Evolutionary conservation across 2,888 invertebrate genomes (phyloP).

Genomic region (Hydraecia micacea): DNA sequence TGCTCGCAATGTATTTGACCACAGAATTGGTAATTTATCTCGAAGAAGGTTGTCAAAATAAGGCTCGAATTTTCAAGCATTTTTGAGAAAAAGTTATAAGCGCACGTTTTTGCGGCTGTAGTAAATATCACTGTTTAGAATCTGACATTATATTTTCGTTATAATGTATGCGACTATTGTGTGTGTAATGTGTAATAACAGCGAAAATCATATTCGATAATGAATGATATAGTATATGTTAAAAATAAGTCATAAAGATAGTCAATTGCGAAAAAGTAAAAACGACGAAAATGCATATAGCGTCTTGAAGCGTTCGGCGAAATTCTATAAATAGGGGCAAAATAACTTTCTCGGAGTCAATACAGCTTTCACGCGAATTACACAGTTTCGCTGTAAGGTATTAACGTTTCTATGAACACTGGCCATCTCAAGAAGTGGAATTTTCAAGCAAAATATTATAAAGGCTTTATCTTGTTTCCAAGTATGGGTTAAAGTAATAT

Average conservation of each 20-base stretch:
- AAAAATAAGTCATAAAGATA: background rate
- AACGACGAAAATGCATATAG: constrained; percentile 15
- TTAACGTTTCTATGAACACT: constrained; percentile 57
- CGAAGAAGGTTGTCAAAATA: too few relatives aligned
- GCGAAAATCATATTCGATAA: background rate
- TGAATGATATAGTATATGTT: background rate
- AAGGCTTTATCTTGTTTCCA: constrained; percentile 68
- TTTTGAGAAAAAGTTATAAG: background rate
- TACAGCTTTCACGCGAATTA: constrained; percentile 56
- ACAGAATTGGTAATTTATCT: too few relatives aligned
- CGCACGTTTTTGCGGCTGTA: background rate
- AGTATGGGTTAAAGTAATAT: constrained; percentile 70
- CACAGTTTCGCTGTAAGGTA: constrained; percentile 47
- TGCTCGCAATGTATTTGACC: too few relatives aligned
- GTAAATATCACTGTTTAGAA: background rate
- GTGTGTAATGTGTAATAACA: background rate
- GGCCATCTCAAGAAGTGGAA: constrained; percentile 57
- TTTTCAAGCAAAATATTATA: constrained; percentile 68
- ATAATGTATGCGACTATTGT: background rate
- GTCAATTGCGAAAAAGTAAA: constrained; percentile 4
- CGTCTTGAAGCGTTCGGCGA: constrained; percentile 20
- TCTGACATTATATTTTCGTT: background rate
- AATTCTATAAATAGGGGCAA: constrained; percentile 50
- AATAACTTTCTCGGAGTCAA: constrained; percentile 55
- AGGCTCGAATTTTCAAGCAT: background rate